Evolutionary conservation across 2,888 invertebrate species (phyloP).

Genomic region (Liodrosophila aerea): DNA sequence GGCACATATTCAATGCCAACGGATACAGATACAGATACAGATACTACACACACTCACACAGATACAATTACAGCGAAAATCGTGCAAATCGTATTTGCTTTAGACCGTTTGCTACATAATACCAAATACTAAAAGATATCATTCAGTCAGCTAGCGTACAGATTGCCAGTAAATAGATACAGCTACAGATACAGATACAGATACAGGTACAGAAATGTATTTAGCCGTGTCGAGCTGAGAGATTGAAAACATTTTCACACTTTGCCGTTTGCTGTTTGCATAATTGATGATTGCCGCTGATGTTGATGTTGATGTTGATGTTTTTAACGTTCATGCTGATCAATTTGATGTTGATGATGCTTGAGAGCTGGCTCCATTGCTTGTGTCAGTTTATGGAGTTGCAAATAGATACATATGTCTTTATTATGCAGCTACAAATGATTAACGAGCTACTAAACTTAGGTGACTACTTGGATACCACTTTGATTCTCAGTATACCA

Average conservation of each 20-base stretch:
- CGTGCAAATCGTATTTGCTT: slow-evolving; percentile 74
- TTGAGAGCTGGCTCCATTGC: slow-evolving; percentile 22
- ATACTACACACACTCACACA: slow-evolving; percentile 22
- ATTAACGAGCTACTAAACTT: slow-evolving; percentile 29
- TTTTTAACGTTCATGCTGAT: slow-evolving; percentile 30
- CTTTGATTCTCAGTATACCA: too few relatives aligned
- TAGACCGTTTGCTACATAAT: slow-evolving; percentile 44
- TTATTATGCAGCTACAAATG: slow-evolving; percentile 18
- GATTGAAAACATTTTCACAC: slow-evolving; percentile 67
- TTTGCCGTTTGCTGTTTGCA: slow-evolving; percentile 62
- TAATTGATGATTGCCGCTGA: slow-evolving; percentile 53
- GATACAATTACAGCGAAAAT: slow-evolving; percentile 52
- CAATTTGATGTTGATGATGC: slow-evolving; percentile 22
- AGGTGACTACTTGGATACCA: not conserved
- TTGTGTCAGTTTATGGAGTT: slow-evolving; percentile 17
- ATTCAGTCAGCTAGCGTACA: slow-evolving; percentile 32
- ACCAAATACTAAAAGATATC: slow-evolving; percentile 51
- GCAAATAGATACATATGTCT: slow-evolving; percentile 8
- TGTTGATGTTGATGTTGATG: slow-evolving; percentile 16
- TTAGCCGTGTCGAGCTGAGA: slow-evolving; percentile 61
- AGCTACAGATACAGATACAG: slow-evolving; percentile 39
- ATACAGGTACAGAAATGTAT: slow-evolving; percentile 47
- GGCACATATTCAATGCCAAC: slow-evolving; percentile 62
- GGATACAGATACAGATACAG: slow-evolving; percentile 53
- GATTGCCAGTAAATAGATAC: slow-evolving; percentile 33